Percentiles rank a stretch among this genome's conserved stretches.
Conservation (phyloP, 2,797 vertebrate genomes). For the Gymnopithys bicolor region DNA sequence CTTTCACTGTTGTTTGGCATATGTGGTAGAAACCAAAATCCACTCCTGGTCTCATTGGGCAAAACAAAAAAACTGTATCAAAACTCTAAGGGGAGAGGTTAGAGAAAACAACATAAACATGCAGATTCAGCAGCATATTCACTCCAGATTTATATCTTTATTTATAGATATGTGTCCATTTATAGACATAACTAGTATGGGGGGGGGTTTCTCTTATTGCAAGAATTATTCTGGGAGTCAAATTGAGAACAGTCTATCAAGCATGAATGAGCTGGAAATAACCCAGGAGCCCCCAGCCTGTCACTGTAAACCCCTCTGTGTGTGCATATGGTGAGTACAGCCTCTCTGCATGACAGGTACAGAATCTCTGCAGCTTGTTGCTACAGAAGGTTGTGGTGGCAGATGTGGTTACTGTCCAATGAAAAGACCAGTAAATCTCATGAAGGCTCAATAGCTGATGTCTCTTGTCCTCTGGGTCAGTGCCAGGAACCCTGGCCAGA, state of each 20-base stretch:
- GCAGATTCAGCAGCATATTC: not conserved
- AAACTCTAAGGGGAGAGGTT: not conserved
- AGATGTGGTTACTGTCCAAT: not conserved
- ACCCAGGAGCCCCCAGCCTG: not conserved
- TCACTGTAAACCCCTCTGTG: rapidly evolving
- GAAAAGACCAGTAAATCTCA: not conserved
- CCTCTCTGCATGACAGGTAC: not conserved
- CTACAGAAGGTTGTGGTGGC: not conserved
- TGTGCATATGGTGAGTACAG: not conserved
- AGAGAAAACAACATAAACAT: not conserved
- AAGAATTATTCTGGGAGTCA: not conserved
- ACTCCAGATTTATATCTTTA: not conserved
- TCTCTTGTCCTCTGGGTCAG: not conserved
- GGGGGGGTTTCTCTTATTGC: not conserved
- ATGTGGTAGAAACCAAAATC: not conserved
- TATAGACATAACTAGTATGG: not conserved
- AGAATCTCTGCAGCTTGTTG: not conserved
- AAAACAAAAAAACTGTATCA: not conserved
- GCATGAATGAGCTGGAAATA: not conserved
- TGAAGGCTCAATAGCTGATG: not conserved
- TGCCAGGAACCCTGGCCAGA: not conserved
- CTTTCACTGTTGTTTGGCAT: not conserved
- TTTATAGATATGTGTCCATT: not conserved
- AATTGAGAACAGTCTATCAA: not conserved
- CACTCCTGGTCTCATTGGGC: rapidly evolving